Base-by-base conservation (phyloP, 2,888 invertebrate genomes). In the Synanthedon vespiformis region DNA sequence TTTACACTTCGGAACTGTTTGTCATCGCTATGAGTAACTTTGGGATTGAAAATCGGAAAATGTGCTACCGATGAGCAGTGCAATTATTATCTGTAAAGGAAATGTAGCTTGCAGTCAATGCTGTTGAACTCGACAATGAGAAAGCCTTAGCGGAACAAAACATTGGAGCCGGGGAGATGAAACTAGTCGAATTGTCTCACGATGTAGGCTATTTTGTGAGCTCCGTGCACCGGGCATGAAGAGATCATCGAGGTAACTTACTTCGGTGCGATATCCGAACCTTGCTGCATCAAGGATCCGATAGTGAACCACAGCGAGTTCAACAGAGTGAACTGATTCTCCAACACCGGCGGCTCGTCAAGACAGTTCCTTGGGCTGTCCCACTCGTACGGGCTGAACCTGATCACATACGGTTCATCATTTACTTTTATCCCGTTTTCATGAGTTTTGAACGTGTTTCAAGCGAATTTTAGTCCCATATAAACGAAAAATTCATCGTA, bases 301-400 rank as follows among this genome's bases (percentile, higher is more conserved):
- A 96, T 95, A 86, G 95, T 95, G 90, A 97, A 97, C 97, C 97
- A 97, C 81, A 96, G 92, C 80, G 95, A 94, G 90, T 96, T 96
- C 86, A 94, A 90, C 77, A 96, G 90, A 70, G 94, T 94, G 91
- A 96, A 94, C 88, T 94, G 94, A 89, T 96, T 96, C 90, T 95
- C 94, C 81, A 95, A 89, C 72, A 93, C 92, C 77, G 93, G 94
- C 65, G 94, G 93, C 85, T 95, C 94, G 70, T 92, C 92, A 83
- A 93, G 91, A 89, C 93, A 94, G 75, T 93, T 92, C 89, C 93
- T 91, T 64, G 95, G 94, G 89, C 93, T 94, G 89, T 95, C 94
- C 95, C 95, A 95, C 90, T 97, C 97, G 89, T 95, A 96, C 68
- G 97, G 95, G 84, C 94, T 94, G 90, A 94, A 93, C 90, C 95